These are phyloP conservation scores for Ommatoiulus sabulosus DNA, from an alignment of 2,888 invertebrate species.

Conservation along the genomic window DNA sequence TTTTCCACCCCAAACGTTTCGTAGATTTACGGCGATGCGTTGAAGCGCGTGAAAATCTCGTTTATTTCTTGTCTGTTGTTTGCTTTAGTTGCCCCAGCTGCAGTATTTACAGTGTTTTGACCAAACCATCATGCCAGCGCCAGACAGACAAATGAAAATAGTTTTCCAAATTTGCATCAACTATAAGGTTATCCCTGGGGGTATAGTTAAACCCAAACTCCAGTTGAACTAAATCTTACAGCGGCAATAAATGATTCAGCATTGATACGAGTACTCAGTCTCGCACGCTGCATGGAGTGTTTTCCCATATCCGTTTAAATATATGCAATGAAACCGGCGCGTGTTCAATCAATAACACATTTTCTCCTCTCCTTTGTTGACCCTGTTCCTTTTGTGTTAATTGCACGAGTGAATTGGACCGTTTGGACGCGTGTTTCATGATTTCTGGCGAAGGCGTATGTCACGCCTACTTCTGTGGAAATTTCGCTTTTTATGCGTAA, in stretches of 20 bases:
- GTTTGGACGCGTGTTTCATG: neutral
- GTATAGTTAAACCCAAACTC: no score
- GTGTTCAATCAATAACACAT: slow-evolving; percentile 23
- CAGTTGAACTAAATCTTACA: no score
- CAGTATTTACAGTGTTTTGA: no score
- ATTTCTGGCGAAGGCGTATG: neutral
- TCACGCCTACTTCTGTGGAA: neutral
- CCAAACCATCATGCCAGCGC: no score
- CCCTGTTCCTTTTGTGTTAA: slow-evolving; percentile 1
- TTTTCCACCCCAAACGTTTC: neutral
- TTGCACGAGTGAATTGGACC: neutral
- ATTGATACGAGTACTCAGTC: no score
- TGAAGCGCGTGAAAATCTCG: neutral
- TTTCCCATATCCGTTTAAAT: slow-evolving; percentile 4
- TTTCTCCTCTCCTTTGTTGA: neutral
- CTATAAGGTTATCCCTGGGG: no score
- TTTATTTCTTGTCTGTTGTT: neutral
- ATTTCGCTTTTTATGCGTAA: neutral
- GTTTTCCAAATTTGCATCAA: no score
- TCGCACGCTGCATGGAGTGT: neutral
- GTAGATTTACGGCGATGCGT: neutral
- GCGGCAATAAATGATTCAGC: no score
- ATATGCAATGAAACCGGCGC: neutral
- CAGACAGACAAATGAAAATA: no score
- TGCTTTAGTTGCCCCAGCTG: neutral